These are phyloP conservation scores for Smittia sp. DNA, from an alignment of 2,888 invertebrate genomes.

Conservation along the genomic window DNA sequence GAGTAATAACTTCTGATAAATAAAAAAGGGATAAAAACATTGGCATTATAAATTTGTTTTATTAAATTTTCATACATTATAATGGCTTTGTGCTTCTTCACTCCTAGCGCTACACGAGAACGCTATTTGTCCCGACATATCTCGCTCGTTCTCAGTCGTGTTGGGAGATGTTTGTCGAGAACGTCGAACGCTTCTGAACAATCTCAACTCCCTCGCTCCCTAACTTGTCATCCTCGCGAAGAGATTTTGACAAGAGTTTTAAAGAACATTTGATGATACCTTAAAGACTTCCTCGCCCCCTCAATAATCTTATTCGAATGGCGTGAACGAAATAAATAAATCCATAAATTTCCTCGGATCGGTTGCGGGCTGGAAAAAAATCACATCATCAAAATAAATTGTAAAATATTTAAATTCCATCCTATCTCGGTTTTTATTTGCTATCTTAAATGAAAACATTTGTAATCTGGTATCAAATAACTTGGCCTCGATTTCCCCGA, in stretches of 20 bases:
- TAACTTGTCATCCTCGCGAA: neutral
- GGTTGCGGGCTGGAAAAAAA: neutral
- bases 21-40: conserved; percentile 36
- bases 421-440: conserved; percentile 5
- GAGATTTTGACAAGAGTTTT: too few relatives aligned
- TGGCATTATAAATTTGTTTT: conserved; percentile 34
- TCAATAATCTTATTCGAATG: neutral
- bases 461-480: conserved; percentile 17
- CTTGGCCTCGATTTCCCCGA: neutral
- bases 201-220: neutral
- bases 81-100: neutral
- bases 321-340: neutral
- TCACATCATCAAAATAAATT: conserved; percentile 22
- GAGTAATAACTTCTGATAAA: conserved; percentile 32
- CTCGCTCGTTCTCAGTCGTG: too few relatives aligned
- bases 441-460: conserved; percentile 19
- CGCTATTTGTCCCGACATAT: neutral
- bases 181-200: too few relatives aligned
- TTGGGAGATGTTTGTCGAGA: too few relatives aligned
- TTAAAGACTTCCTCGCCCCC: neutral
- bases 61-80: conserved; percentile 35
- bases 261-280: too few relatives aligned
- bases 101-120: neutral
- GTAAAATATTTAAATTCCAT: conserved; percentile 26
- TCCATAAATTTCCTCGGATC: neutral